Conservation (phyloP, 1,140 invertebrate genomes). For the Ectropis grisescens region DNA sequence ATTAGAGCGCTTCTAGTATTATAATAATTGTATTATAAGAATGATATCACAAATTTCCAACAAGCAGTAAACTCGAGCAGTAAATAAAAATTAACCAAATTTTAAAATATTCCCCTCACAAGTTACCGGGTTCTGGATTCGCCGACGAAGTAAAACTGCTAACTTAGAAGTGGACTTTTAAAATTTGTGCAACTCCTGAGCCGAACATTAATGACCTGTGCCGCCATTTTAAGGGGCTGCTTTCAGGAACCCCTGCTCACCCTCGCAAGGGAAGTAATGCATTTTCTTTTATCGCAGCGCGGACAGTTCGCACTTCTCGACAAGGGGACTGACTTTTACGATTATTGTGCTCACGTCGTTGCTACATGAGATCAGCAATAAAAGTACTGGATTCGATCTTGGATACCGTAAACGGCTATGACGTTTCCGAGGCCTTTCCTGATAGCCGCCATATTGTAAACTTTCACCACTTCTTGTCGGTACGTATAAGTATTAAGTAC, state of each 20-base stretch:
- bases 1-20: too few relatives aligned
- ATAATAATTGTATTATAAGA: too few relatives aligned
- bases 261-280: conserved; percentile 57
- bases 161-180: conserved; percentile 50
- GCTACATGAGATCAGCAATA: conserved; percentile 38
- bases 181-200: conserved; percentile 44
- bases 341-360: conserved; percentile 50
- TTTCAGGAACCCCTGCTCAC: conserved; percentile 47
- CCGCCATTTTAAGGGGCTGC: conserved; percentile 51
- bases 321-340: conserved; percentile 54
- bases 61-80: too few relatives aligned
- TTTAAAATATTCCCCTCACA: too few relatives aligned
- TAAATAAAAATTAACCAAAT: too few relatives aligned
- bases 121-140: too few relatives aligned
- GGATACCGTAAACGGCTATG: conserved; percentile 15
- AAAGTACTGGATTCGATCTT: conserved; percentile 25
- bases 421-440: neutral
- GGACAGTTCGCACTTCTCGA: conserved; percentile 53
- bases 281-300: conserved; percentile 60
- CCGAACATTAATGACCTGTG: conserved; percentile 48
- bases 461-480: too few relatives aligned
- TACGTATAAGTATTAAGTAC: too few relatives aligned
- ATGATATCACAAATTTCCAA: too few relatives aligned
- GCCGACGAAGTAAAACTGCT: too few relatives aligned
- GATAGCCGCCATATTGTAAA: too few relatives aligned